These are phyloP conservation scores for Oscheius sp. DNA, from an alignment of 2,888 invertebrate species.

Conservation along the genomic window DNA sequence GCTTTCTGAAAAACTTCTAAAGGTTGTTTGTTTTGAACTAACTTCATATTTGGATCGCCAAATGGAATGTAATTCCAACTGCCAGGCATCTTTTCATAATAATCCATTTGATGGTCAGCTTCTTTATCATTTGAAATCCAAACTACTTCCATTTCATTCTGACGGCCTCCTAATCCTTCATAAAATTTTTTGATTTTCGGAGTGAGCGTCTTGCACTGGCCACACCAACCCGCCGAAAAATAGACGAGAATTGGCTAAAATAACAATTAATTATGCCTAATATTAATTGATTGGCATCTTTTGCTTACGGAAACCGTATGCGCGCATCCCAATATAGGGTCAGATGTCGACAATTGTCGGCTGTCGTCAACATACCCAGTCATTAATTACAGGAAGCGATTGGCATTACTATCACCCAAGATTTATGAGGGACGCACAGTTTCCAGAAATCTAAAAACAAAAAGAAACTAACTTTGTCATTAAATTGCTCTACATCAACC, in stretches of 20 bases:
- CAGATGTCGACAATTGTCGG: neutral
- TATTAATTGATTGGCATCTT: no score
- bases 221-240: constrained; percentile 67
- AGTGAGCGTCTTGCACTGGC: constrained; percentile 50
- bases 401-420: no score
- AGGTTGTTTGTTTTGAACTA: neutral
- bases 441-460: neutral
- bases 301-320: neutral
- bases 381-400: no score
- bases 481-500: constrained; percentile 39
- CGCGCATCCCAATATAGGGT: neutral
- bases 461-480: constrained; percentile 39
- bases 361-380: no score
- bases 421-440: no score
- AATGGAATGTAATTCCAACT: constrained; percentile 64
- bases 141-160: constrained; percentile 50
- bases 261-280: neutral
- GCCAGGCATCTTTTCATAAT: constrained; percentile 63
- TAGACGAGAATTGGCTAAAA: constrained; percentile 58
- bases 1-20: constrained; percentile 43
- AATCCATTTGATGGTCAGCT: constrained; percentile 58
- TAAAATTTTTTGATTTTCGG: constrained; percentile 64
- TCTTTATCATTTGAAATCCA: constrained; percentile 62
- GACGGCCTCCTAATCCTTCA: constrained; percentile 48
- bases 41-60: constrained; percentile 58